Base-by-base conservation (phyloP, 2,113 vertebrate species). In the Lepus europaeus region DNA sequence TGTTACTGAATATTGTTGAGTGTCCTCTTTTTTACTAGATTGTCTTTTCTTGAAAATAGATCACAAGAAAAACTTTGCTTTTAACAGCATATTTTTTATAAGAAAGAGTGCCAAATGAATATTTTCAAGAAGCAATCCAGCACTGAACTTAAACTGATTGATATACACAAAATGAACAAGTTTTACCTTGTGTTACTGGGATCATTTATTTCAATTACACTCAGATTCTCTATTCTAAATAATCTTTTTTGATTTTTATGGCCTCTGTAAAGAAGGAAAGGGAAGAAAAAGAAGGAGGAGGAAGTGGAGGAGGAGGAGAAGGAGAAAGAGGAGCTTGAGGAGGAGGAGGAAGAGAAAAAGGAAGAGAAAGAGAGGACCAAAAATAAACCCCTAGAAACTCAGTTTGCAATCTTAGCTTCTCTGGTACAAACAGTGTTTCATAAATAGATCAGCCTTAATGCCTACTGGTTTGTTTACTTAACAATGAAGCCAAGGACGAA, bases 181-280 rank as follows among this genome's bases (percentile, higher is more conserved):
- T 95, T 97, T 97, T 96, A 92, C 85, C 63, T 96, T 88, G 81
- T 0, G 0, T 96, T 97, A 91, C 78, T 53, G 81, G 85, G 85
- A 93, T 96, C 0, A 66, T 93, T 97, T 96, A 95, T 91, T 97
- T 97, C 80, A 97, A 72, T 23, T 94, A 9, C 51, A 96, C 56
- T 69, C 14, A 91, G 10, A 6, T 96, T 98, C 93, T 92, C 20
- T 97, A 78, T 93, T 87, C 29, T 95, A 97, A 98, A 94, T 59
- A 97, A 73, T 73, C 13, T 94, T 19, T 89, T 64, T 95, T 36
- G 17, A 95, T 72, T 94, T 36, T 31, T 97, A 96, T 94, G 12
- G 96, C 64, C 56, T 96, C 83, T 96, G 33, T 23, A 36, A 96
- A 93, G 22, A 88, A 96, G 39, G 73, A 80, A 2, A 66, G 19